Evolutionary conservation across 2,888 invertebrate genomes (phyloP).

Genomic region (Anthophora plumipes): DNA sequence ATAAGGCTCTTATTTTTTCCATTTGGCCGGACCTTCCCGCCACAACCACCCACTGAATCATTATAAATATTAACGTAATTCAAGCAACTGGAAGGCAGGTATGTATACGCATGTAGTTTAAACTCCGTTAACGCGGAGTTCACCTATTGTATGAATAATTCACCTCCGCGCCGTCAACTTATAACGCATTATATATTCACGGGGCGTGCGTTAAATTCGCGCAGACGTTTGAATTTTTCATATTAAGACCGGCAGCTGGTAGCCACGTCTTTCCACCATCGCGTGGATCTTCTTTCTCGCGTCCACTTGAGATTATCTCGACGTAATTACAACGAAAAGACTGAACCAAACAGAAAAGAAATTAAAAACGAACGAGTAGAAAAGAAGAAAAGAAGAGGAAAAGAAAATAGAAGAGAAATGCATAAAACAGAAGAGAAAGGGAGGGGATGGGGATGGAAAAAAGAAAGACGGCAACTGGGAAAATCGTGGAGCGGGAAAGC

Average conservation of each 20-base stretch:
- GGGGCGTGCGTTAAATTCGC: constrained; percentile 39
- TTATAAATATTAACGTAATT: constrained; percentile 48
- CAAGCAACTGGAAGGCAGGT: constrained; percentile 21
- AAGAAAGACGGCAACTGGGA: background rate
- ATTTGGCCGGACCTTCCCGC: no score
- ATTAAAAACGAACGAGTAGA: background rate
- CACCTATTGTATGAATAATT: constrained; percentile 55
- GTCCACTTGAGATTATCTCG: no score
- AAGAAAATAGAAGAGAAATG: background rate
- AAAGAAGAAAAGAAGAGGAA: no score
- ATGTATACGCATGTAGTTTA: constrained; percentile 38
- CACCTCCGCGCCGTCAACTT: constrained; percentile 46
- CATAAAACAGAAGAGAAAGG: no score
- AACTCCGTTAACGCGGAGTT: constrained; percentile 46
- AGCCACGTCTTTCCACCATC: background rate
- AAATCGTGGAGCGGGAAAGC: background rate
- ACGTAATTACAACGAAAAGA: no score
- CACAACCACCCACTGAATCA: no score
- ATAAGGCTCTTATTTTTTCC: background rate
- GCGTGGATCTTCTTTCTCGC: background rate
- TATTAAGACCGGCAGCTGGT: constrained; percentile 17
- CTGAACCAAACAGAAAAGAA: no score
- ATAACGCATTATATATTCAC: constrained; percentile 54
- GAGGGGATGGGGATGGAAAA: background rate
- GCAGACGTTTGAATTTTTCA: constrained; percentile 50